Percentiles rank a stretch among this genome's conserved stretches.
phyloP scores from a whole-genome alignment of 2,797 vertebrate genomes.

The Schizopygopsis malacanthus region DNA sequence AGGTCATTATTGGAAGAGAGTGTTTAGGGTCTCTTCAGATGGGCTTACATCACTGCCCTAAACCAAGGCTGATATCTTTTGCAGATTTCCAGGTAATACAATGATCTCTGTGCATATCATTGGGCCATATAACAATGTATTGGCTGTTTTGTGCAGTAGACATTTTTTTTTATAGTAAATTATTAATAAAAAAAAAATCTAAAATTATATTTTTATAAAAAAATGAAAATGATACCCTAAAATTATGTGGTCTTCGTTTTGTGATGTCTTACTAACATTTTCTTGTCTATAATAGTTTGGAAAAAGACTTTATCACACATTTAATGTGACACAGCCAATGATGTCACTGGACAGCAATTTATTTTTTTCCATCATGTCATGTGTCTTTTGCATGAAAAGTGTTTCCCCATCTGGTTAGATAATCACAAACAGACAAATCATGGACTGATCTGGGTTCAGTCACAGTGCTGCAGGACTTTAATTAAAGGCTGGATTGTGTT shows the following conservation, averaged over 20 bases:
- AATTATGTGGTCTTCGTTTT: too few relatives aligned
- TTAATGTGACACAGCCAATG: background rate
- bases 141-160: background rate
- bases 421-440: background rate
- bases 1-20: too few relatives aligned
- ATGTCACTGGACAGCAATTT: slow-evolving; percentile 28
- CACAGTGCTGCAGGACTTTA: slow-evolving; percentile 2
- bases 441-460: background rate
- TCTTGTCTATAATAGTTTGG: background rate
- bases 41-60: background rate
- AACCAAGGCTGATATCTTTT: slow-evolving; percentile 3
- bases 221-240: too few relatives aligned
- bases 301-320: background rate
- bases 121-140: background rate
- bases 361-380: slow-evolving; percentile 18
- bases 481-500: slow-evolving; percentile 30
- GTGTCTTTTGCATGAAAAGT: slow-evolving; percentile 28
- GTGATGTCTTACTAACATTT: too few relatives aligned
- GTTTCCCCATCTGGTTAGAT: slow-evolving; percentile 31
- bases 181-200: background rate
- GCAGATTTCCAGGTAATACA: background rate
- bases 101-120: background rate
- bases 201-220: background rate
- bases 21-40: background rate
- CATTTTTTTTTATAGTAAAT: background rate